phyloP scores from a whole-genome alignment of 2,113 vertebrate genomes.

The Cranoglanis bouderius region DNA sequence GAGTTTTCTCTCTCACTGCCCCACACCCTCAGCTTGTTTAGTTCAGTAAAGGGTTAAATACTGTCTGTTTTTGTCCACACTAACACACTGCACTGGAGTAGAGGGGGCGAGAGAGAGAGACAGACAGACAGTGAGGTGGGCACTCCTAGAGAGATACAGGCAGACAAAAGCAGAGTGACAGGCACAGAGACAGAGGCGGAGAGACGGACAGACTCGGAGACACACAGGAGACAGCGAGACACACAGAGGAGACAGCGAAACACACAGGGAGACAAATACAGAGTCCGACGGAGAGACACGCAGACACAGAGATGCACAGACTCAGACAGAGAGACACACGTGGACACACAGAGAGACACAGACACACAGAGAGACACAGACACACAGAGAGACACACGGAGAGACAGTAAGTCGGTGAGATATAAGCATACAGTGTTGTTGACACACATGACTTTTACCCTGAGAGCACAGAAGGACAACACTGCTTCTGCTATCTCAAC shows the following conservation, averaged over 20 bases:
- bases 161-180: neutral
- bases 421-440: no score
- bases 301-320: neutral
- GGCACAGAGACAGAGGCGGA: neutral
- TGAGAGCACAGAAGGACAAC: no score
- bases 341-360: neutral
- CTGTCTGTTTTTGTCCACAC: neutral
- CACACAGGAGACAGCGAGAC: neutral
- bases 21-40: neutral
- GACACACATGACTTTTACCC: no score
- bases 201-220: neutral
- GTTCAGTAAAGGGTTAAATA: neutral
- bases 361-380: no score
- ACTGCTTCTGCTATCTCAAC: no score
- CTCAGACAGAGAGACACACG: neutral
- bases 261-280: no score
- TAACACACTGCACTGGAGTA: slow-evolving; percentile 31
- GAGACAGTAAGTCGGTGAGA: neutral
- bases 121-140: neutral
- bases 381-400: no score
- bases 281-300: neutral
- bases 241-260: no score
- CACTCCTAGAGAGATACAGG: no score
- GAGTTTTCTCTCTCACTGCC: neutral
- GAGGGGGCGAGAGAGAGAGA: neutral